Evolutionary conservation across 2,888 invertebrate species (phyloP), one percentile per base, ranked within the genome.

Genomic region (Gryllus longicercus): DNA sequence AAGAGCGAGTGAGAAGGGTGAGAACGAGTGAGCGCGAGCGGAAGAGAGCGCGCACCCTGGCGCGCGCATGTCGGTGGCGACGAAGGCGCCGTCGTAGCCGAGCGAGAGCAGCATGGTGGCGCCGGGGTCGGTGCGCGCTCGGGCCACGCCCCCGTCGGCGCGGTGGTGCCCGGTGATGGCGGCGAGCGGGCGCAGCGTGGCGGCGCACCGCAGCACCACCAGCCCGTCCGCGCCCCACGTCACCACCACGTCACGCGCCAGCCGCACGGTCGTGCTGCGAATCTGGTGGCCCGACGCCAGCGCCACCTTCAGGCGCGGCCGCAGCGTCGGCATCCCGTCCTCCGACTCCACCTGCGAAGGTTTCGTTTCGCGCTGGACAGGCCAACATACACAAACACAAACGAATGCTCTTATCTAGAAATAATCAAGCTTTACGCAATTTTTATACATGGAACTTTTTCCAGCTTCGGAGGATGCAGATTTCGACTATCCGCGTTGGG

Each of bases 221-320:
- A 74, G 18, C 25, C 78, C 78, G 49, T 78, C 78, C 8, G 63
- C 63, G 49, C 78, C 78, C 16, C n/a, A 78, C 18, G 78, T 63
- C 78, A 78, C n/a, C 23, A 78, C 63, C 63, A 63, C 16, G n/a
- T 14, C 63, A 14, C 16, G 16, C 16, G 16, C 63, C 63, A 14
- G 63, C 63, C n/a, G 63, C 63, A 63, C 14, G 16, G 8, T 63
- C 16, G n/a, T 63, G 63, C 63, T n/a, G 16, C 63, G 14, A 10
- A 63, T 63, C 63, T 63, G 63, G n/a, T 63, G 63, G 16, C 63
- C 63, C n/a, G 63, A 63, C n/a, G 63, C 63, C 63, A n/a, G 14
- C 63, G n/a, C 63, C n/a, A 18, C n/a, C n/a, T 18, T n/a, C 5
- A 63, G 63, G n/a, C n/a, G n/a, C 63, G 63, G 63, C 63, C n/a